Base-by-base conservation (phyloP, 2,113 vertebrate species). In the Toxostoma redivivum region DNA sequence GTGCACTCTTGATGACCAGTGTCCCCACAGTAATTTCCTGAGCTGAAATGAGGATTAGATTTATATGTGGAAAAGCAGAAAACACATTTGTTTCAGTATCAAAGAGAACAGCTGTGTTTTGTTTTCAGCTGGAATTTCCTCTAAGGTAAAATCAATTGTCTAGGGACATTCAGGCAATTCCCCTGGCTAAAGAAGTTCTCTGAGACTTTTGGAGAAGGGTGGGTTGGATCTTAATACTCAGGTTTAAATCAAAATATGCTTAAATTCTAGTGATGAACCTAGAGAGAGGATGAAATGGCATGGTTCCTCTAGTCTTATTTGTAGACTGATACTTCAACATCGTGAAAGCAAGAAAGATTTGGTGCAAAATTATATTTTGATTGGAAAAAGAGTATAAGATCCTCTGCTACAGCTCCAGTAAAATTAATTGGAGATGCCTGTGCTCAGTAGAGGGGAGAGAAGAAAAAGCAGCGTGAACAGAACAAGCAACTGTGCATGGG, bases 21-120 rank as follows among this genome's bases (percentile, higher is more conserved):
- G 76, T 94, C 94, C 92, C 90, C 65, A 71, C 56, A 88, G 81
- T 73, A 19, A 65, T 94, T 96, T 91, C 71, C 73, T 92, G 51
- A 84, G 90, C 89, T 88, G 91, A 95, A 94, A 86, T 31, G 50
- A 93, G 78, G 84, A 88, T 90, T 82, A 86, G 91, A 78, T 93
- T 87, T 88, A 72, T 88, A 62, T 47, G 37, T 0, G 4, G 37
- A 51, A 74, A 53, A 74, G 60, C 69, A 71, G 53, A 74, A 58
- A 93, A 37, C 20, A 24, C 21, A 5, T 61, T 96, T 81, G n/a
- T 66, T 91, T 81, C 38, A 10, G n/a, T 92, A 90, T 93, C 31
- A 2, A 81, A 81, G 79, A 71, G 42, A 79, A 50, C 91, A 96
- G 82, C 80, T 88, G 82, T 61, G 18, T n/a, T 78, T 58, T 73